Base-by-base conservation (phyloP, 2,888 invertebrate genomes). In the Drosophila mercatorum region DNA sequence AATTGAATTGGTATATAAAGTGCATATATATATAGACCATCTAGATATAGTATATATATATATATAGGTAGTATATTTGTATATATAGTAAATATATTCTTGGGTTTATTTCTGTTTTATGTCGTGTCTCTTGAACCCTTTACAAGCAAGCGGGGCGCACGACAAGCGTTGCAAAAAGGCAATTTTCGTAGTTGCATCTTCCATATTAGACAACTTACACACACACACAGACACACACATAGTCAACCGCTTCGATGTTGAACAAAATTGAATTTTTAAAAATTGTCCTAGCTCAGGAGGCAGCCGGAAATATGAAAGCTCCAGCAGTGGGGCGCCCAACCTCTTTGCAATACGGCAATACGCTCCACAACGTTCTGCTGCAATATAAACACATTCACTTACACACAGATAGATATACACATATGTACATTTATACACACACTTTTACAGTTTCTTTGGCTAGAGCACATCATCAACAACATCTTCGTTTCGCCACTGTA, bases 191-290 rank as follows among this genome's bases (percentile, higher is more conserved):
- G 69, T 62, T 83, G 81, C 84, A 81, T 81, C 76, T 76, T 88
- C 73, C 73, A 80, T 80, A 76, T 72, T 77, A 79, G 57, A 80
- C 69, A 80, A 62, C 67, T 71, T 52, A 36, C 60, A 74, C 41
- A 58, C 40, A 51, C 22, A 53, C 34, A 62, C 34, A 64, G 34
- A 73, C 34, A 64, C 38, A 73, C 36, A 51, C 51, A 56, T 7
- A 71, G 51, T 44, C 57, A 82, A 75, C 71, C 67, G 72, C 62
- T 89, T 87, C 81, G 77, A 89, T 87, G 88, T 77, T 75, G 60
- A 63, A 66, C 75, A 78, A 90, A 87, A 87, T 87, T 87, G 90
- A 87, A 87, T 90, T 87, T 90, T 89, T 89, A 80, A 89, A 87
- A 89, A 85, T 85, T 87, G 88, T 89, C 87, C 79, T 78, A 40